A percentile compares a stretch with the other conserved stretches of the same genome.
Evolutionary conservation across 2,888 invertebrate species (phyloP).

Genomic region (Hirtodrosophila duncani): DNA sequence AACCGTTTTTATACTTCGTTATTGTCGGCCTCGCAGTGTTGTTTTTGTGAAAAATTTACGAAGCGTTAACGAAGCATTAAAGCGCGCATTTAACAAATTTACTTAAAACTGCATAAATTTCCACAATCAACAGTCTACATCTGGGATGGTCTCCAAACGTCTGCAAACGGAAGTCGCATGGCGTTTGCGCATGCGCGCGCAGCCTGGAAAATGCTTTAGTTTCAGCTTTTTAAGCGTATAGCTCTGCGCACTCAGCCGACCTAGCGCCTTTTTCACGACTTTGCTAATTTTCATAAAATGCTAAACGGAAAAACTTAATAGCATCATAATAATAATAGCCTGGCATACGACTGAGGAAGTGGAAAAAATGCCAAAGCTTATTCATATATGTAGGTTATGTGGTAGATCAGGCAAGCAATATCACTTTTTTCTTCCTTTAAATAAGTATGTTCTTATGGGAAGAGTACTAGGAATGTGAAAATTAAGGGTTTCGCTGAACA

Average conservation of each 20-base stretch:
- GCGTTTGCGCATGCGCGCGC: conserved; percentile 49
- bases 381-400: too few relatives aligned
- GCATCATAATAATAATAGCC: too few relatives aligned
- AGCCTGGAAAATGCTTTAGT: conserved; percentile 31
- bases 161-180: conserved; percentile 29
- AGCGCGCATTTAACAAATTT: conserved; percentile 77
- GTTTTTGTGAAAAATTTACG: conserved; percentile 70
- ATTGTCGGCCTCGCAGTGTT: conserved; percentile 2
- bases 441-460: too few relatives aligned
- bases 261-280: conserved; percentile 47
- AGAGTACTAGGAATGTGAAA: too few relatives aligned
- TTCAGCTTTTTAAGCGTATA: conserved; percentile 21
- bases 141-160: background rate
- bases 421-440: too few relatives aligned
- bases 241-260: conserved; percentile 28
- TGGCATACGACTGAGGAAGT: too few relatives aligned
- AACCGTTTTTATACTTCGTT: background rate
- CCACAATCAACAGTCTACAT: conserved; percentile 5
- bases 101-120: conserved; percentile 75
- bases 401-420: too few relatives aligned
- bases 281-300: conserved; percentile 37
- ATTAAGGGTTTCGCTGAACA: too few relatives aligned
- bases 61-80: conserved; percentile 77
- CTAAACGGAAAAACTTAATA: conserved; percentile 20
- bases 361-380: too few relatives aligned